These are phyloP conservation scores for Lamellibrachia columna DNA, from an alignment of 2,888 invertebrate genomes.

Conservation along the genomic window DNA sequence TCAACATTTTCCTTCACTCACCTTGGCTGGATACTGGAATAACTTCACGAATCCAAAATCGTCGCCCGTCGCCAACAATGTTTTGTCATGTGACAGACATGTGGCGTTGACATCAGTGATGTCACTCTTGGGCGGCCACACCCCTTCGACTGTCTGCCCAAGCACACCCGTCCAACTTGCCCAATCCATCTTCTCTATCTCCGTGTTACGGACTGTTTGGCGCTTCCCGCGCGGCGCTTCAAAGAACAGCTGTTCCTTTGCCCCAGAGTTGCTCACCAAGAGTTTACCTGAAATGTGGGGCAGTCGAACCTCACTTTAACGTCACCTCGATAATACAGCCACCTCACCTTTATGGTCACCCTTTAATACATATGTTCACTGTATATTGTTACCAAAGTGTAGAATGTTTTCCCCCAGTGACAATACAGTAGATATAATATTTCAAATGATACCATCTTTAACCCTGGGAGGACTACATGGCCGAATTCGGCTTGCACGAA, in stretches of 20 bases:
- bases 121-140: slow-evolving; percentile 67
- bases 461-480: too few species aligned
- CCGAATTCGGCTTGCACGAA: too few species aligned
- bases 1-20: slow-evolving; percentile 40
- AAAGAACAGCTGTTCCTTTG: slow-evolving; percentile 66
- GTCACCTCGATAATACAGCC: too few species aligned
- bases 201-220: slow-evolving; percentile 57
- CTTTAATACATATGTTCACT: too few species aligned
- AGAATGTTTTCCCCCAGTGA: too few species aligned
- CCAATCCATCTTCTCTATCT: slow-evolving; percentile 64
- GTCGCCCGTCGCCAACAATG: slow-evolving; percentile 65
- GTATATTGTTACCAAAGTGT: too few species aligned
- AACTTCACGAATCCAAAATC: slow-evolving; percentile 68
- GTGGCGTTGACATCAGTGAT: slow-evolving; percentile 67
- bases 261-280: slow-evolving; percentile 64
- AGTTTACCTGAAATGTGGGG: slow-evolving; percentile 56
- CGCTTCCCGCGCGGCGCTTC: slow-evolving; percentile 67
- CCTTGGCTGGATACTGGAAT: slow-evolving; percentile 66
- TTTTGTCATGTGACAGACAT: slow-evolving; percentile 56
- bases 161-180: slow-evolving; percentile 65
- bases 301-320: background rate
- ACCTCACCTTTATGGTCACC: too few species aligned
- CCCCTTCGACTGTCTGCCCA: slow-evolving; percentile 62
- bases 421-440: too few species aligned
- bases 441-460: too few species aligned